Evolutionary conservation across 2,797 vertebrate genomes (phyloP).

Genomic region (Bradypus variegatus): DNA sequence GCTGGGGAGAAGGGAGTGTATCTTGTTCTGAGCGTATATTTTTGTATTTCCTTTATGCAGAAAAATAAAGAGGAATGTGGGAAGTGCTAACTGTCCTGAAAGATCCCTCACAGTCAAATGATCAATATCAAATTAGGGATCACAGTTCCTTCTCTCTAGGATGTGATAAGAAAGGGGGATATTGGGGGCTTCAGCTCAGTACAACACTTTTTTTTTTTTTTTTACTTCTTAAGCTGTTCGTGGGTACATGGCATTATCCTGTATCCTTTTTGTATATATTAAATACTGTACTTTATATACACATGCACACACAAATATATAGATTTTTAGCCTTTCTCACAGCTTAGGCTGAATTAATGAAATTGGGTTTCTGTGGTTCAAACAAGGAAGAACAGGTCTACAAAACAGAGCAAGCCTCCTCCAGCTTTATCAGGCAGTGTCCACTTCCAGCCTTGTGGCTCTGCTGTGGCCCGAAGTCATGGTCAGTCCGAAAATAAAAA

Average conservation of each 20-base stretch:
- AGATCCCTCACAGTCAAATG: not conserved
- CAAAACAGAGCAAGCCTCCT: not conserved
- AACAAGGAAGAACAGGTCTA: not conserved
- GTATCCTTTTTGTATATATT: not conserved
- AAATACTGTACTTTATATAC: not conserved
- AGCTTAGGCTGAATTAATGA: slow-evolving; percentile 9
- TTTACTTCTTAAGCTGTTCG: not conserved
- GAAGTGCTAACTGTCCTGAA: not conserved
- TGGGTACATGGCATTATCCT: not conserved
- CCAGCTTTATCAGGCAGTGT: not conserved
- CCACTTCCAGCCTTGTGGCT: not conserved
- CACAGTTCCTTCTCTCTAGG: not conserved
- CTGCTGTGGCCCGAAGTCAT: not conserved
- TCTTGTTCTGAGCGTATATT: not conserved
- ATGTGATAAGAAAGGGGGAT: not conserved
- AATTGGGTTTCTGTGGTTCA: not conserved
- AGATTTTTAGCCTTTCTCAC: not conserved
- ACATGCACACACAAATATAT: not conserved
- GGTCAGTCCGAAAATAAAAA: not conserved
- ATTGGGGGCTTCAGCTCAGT: not conserved
- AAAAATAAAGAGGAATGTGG: not conserved
- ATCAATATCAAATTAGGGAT: not conserved
- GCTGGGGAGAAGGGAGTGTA: accelerated
- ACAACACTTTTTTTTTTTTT: not conserved
- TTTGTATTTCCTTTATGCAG: not conserved